Percentiles rank a stretch among this genome's conserved stretches.
Evolutionary conservation across 2,113 vertebrate species (phyloP).

Genomic region (Passer montanus): DNA sequence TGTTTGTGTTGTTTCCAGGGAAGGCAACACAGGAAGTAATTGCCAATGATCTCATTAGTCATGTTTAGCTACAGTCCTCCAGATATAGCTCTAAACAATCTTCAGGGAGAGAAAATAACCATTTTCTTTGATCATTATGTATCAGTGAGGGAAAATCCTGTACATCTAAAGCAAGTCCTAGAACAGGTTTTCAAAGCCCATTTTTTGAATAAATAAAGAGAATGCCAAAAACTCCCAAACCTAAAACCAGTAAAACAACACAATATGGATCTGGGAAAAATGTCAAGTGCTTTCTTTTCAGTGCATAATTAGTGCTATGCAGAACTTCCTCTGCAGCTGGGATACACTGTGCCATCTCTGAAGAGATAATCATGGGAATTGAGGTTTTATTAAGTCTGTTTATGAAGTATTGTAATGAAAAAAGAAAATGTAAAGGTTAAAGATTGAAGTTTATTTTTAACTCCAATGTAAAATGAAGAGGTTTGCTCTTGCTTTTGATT

Average conservation of each 20-base stretch:
- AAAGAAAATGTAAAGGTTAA: slow-evolving; percentile 27
- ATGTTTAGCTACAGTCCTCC: neutral
- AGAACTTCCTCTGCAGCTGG: slow-evolving; percentile 53
- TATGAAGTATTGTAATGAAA: slow-evolving; percentile 29
- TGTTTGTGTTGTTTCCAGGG: slow-evolving; percentile 16
- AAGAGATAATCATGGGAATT: slow-evolving; percentile 36
- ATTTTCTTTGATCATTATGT: neutral
- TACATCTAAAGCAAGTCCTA: neutral
- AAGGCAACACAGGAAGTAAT: neutral
- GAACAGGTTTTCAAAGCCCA: neutral
- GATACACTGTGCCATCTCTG: slow-evolving; percentile 25
- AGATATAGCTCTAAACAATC: neutral
- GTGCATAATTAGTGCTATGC: slow-evolving; percentile 42
- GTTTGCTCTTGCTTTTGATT: neutral
- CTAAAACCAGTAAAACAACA: neutral
- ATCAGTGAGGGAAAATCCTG: neutral
- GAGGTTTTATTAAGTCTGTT: slow-evolving; percentile 48
- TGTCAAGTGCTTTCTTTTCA: slow-evolving; percentile 51
- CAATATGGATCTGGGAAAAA: slow-evolving; percentile 22
- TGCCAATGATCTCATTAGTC: neutral
- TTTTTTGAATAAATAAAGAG: neutral
- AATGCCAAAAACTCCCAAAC: neutral
- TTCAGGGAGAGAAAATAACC: neutral
- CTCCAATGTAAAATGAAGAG: neutral
- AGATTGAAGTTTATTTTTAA: slow-evolving; percentile 10